Evolutionary conservation across 30 jellyfish, hydroid and myxozoan genomes (phyloP).

Genomic region (Nemopilema nomurai): DNA sequence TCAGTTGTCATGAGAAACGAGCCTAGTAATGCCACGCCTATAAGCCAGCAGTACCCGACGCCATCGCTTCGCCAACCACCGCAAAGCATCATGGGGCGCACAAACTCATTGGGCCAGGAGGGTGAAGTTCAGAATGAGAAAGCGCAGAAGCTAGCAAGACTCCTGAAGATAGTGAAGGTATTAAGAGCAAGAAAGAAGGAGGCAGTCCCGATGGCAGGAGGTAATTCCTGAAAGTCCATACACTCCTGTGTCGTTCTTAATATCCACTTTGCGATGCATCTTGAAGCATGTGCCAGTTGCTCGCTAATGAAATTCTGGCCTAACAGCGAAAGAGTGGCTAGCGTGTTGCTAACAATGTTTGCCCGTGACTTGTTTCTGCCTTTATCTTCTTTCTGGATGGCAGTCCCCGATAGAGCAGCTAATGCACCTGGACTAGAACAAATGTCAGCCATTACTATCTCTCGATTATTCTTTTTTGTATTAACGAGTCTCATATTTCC

Average conservation of each 20-base stretch:
- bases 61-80: background rate
- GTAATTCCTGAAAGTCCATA: no score
- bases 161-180: constrained; percentile 11
- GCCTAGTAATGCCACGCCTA: background rate
- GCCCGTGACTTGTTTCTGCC: no score
- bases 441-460: no score
- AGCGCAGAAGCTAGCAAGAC: constrained; percentile 7
- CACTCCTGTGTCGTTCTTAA: no score
- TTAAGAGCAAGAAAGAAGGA: constrained; percentile 21
- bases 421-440: no score
- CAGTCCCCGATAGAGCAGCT: no score
- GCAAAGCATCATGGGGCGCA: background rate
- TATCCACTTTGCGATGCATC: background rate
- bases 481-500: no score
- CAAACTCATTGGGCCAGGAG: background rate
- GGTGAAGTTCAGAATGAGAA: background rate
- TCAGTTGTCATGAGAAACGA: constrained; percentile 1
- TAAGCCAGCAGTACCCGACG: background rate
- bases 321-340: no score
- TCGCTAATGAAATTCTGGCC: background rate
- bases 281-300: background rate
- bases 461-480: no score
- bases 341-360: no score
- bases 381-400: no score
- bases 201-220: constrained; percentile 3